phyloP scores from a whole-genome alignment of 2,113 vertebrate species.

The Tachuris rubrigastra region DNA sequence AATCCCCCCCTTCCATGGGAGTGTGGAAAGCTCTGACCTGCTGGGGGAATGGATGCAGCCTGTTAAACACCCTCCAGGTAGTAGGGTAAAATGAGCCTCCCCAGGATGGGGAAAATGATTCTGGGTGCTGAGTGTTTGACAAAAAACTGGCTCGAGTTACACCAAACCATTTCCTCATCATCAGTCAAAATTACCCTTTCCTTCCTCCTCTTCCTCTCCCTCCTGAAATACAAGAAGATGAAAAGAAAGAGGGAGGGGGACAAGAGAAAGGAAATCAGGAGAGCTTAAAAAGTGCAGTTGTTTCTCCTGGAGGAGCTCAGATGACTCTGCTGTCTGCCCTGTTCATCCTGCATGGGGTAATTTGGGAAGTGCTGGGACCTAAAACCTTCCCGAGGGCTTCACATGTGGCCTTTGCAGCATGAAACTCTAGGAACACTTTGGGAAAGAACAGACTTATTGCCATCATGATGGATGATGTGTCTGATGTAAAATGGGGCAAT shows the following conservation, averaged over 20 bases:
- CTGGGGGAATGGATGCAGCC: not conserved
- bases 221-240: slow-evolving; percentile 28
- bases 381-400: not conserved
- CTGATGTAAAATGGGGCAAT: not conserved
- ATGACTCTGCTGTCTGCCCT: not conserved
- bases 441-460: not conserved
- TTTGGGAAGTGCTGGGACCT: not conserved
- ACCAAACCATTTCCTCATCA: not conserved
- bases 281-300: not conserved
- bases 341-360: fast-evolving
- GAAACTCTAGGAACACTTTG: not conserved
- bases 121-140: slow-evolving; percentile 45
- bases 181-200: slow-evolving; percentile 33
- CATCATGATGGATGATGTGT: not conserved
- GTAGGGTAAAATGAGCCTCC: not conserved
- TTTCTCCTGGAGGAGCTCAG: not conserved
- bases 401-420: not conserved
- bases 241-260: not conserved
- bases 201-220: slow-evolving; percentile 4
- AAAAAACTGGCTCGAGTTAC: slow-evolving; percentile 10
- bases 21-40: not conserved
- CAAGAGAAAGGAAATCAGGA: not conserved
- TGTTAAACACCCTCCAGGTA: slow-evolving; percentile 3
- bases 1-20: not conserved
- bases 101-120: not conserved